phyloP scores from a whole-genome alignment of 2,113 vertebrate species.

The Empidonax alnorum region DNA sequence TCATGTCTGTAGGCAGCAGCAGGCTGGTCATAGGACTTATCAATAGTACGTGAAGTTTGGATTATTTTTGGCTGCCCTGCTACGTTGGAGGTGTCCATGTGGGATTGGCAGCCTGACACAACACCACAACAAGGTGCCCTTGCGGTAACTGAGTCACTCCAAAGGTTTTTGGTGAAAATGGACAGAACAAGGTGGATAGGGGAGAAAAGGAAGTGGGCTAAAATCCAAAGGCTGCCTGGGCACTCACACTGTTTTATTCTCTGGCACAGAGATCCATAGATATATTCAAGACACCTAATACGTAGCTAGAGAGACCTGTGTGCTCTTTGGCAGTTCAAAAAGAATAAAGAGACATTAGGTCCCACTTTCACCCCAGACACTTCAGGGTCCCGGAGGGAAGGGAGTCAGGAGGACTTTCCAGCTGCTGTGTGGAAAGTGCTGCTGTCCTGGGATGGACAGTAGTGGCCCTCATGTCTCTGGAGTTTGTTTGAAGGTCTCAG shows the following conservation, averaged over 20 bases:
- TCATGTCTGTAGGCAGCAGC: background rate
- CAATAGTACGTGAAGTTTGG: background rate
- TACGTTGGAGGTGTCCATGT: accelerated
- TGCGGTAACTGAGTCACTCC: background rate
- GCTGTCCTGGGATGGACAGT: background rate
- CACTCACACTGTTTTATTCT: background rate
- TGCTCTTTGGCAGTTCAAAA: background rate
- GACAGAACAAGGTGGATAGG: background rate
- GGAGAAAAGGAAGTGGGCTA: background rate
- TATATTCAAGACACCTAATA: background rate
- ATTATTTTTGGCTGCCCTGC: background rate
- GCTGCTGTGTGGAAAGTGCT: background rate
- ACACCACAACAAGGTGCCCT: background rate
- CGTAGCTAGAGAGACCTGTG: background rate
- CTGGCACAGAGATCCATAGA: background rate
- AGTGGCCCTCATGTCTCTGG: background rate
- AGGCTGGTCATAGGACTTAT: background rate
- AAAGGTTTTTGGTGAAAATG: background rate
- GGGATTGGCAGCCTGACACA: background rate
- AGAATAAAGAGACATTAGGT: background rate
- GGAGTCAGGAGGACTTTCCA: background rate
- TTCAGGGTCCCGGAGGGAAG: background rate
- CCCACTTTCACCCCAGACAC: background rate
- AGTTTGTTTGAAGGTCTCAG: background rate
- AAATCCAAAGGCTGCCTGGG: background rate